These are phyloP conservation scores for Chaenogobius annularis DNA, from an alignment of 2,113 vertebrate species.

Conservation along the genomic window DNA sequence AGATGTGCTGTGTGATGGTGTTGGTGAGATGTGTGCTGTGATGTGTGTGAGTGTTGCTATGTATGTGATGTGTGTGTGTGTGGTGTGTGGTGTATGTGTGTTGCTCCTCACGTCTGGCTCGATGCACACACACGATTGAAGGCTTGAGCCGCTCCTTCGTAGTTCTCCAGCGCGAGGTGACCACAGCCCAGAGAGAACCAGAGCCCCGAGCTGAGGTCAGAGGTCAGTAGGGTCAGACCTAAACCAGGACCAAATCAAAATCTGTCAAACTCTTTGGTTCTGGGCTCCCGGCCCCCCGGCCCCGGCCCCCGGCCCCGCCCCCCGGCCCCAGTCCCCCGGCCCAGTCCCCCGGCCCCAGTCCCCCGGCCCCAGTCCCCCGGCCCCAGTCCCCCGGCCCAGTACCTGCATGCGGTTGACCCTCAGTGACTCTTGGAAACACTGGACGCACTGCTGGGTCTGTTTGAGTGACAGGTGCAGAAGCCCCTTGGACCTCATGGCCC, in stretches of 20 bases:
- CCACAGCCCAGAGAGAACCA: constrained; percentile 98
- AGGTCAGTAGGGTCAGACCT: too few relatives aligned
- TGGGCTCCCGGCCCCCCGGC: neutral
- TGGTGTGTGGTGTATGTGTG: too few relatives aligned
- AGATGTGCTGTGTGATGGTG: too few relatives aligned
- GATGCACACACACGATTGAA: constrained; percentile 92
- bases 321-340: neutral
- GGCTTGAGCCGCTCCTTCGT: constrained; percentile 88
- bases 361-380: neutral
- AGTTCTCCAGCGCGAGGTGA: constrained; percentile 88
- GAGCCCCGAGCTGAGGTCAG: constrained; percentile 83
- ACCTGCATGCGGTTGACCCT: constrained; percentile 93
- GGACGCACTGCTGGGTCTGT: constrained; percentile 84
- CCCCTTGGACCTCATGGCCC: constrained; percentile 92
- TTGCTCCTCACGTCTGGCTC: constrained; percentile 89
- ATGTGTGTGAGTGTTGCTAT: too few relatives aligned
- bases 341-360: neutral
- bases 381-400: neutral
- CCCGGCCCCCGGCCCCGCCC: neutral
- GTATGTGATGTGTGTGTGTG: too few relatives aligned
- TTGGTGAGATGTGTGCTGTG: too few relatives aligned
- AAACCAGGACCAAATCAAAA: neutral
- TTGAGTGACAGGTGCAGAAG: constrained; percentile 87
- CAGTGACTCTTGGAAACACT: constrained; percentile 90
- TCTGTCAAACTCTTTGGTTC: too few relatives aligned